Base-by-base conservation (phyloP, 64 coral and sea anemone genomes). In the Orbicella faveolata region DNA sequence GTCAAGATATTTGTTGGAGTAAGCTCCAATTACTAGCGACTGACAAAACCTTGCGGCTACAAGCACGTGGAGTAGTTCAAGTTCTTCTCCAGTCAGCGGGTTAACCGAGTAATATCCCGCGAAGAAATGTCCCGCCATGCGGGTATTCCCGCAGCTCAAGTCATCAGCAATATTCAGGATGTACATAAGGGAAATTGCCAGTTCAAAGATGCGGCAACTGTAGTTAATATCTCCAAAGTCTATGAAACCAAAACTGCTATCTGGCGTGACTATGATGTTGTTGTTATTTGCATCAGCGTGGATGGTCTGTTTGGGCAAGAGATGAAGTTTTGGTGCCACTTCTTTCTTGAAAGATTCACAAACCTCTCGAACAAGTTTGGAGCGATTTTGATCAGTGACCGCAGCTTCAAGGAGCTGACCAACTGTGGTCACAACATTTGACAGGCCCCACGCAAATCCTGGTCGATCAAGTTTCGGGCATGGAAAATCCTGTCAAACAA, bases 211-310 rank as follows among this genome's bases (percentile, higher is more conserved):
- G 15, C 80, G 70, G n/a, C 89, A 94, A 4, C 36, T 78, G 39
- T 85, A 84, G 21, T 89, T 81, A 35, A 55, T 26, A 62, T 94
- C 92, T 30, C 37, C 73, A 59, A 94, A 72, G 73, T 94, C 92
- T 25, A 94, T 78, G 69, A 94, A 89, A 79, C 92, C 92, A 57
- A 66, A 78, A 36, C 2, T 77, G 63, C 30, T 23, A 2, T 51
- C 44, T 39, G 66, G 48, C 19, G 51, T 62, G 20, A 94, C 26
- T 17, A 94, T 19, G 10, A 94, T 70, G 26, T 94, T 94, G 23
- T 75, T 35, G 33, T 89, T 81, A 69, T 89, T 94, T 83, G 87
- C 81, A 19, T 94, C 92, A 1, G 87, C 92, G 25, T 94, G 92
- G 21, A 94, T 89, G 61, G 89, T 54, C 34, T 94, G 92, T 52